These are phyloP conservation scores for Clavelina lepadiformis DNA, from an alignment of 23 tunicate genomes.

Conservation along the genomic window DNA sequence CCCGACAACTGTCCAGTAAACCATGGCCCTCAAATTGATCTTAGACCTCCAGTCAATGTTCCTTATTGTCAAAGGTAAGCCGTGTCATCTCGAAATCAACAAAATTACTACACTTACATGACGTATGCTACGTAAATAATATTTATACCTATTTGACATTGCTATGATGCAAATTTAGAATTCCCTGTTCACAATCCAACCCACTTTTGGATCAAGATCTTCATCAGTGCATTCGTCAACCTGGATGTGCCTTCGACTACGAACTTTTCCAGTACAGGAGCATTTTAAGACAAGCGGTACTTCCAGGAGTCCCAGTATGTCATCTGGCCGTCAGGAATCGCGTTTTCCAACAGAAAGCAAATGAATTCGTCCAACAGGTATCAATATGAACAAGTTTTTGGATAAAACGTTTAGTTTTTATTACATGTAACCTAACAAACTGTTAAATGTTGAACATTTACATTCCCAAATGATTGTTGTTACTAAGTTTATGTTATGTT, in stretches of 20 bases:
- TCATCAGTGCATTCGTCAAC: conserved; percentile 28
- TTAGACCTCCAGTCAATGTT: conserved; percentile 8
- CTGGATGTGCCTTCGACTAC: conserved; percentile 77
- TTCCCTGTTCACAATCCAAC: conserved; percentile 32
- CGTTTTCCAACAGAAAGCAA: conserved; percentile 29
- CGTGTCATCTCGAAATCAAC: background rate
- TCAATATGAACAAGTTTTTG: too few species aligned
- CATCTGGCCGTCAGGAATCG: conserved; percentile 70
- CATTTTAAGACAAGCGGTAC: conserved; percentile 49
- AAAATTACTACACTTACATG: background rate
- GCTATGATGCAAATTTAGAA: too few species aligned
- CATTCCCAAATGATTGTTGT: too few species aligned
- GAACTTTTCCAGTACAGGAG: conserved; percentile 35
- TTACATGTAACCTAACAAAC: too few species aligned
- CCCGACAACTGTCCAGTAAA: conserved; percentile 48
- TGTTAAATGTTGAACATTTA: too few species aligned
- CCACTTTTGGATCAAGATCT: conserved; percentile 31
- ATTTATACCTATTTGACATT: too few species aligned
- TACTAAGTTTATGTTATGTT: too few species aligned
- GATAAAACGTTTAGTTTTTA: too few species aligned
- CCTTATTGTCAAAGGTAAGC: conserved; percentile 11
- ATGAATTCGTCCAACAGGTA: conserved; percentile 15
- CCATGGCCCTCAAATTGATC: conserved; percentile 9
- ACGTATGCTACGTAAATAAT: background rate
- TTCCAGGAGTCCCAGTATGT: conserved; percentile 82